These are phyloP conservation scores for Fringilla coelebs DNA, from an alignment of 2,797 vertebrate species.

Conservation along the genomic window DNA sequence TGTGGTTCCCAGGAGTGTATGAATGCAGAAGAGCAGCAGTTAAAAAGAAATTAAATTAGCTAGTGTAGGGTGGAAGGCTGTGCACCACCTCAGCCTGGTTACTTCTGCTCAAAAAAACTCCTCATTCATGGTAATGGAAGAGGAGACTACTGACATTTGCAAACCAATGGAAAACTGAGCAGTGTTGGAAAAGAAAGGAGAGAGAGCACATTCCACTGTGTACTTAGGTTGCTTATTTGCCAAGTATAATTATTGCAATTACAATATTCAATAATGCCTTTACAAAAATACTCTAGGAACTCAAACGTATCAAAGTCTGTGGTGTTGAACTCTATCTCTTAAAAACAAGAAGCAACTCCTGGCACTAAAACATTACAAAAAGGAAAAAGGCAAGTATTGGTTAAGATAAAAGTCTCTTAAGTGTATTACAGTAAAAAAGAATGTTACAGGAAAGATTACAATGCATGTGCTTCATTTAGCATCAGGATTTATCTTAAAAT, in stretches of 20 bases:
- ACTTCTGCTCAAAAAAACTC: not conserved
- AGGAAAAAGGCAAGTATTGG: not conserved
- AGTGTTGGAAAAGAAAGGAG: not conserved
- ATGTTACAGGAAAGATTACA: not conserved
- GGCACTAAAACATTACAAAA: not conserved
- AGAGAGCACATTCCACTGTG: not conserved
- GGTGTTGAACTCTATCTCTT: not conserved
- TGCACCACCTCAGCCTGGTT: not conserved
- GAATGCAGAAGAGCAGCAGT: not conserved
- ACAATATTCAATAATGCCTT: not conserved
- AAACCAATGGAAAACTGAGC: not conserved
- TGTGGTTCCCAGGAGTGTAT: accelerated
- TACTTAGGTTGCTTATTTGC: not conserved
- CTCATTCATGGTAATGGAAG: not conserved
- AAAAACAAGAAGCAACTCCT: not conserved
- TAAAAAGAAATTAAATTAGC: not conserved
- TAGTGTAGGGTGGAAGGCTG: not conserved
- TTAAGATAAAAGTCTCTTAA: not conserved
- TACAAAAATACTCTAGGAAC: not conserved
- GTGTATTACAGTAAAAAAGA: not conserved
- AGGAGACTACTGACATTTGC: not conserved
- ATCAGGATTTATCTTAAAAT: not conserved
- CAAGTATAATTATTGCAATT: not conserved
- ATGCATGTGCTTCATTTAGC: not conserved
- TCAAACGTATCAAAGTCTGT: not conserved